Conservation (phyloP, 2,888 invertebrate genomes). For the Minunthozetes semirufus region DNA sequence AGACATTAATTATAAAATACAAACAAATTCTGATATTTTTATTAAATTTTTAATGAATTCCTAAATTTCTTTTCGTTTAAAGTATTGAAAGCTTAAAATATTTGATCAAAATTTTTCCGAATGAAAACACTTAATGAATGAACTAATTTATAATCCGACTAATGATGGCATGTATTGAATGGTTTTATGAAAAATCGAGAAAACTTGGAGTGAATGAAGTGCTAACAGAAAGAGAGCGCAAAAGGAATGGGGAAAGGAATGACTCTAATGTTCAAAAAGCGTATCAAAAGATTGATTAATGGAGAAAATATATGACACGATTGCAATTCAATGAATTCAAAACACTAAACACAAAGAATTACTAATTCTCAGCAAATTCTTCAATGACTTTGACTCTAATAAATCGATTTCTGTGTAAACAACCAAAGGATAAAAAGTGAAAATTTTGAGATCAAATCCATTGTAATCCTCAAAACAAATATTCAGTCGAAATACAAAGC, state of each 20-base stretch:
- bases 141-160: constrained; percentile 6
- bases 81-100: not conserved
- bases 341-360: constrained; percentile 21
- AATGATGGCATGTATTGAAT: constrained; percentile 13
- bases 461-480: not conserved
- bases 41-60: not conserved
- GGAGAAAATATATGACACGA: constrained; percentile 23
- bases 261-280: constrained; percentile 18
- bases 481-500: not conserved
- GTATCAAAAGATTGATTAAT: constrained; percentile 19
- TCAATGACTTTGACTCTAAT: not conserved
- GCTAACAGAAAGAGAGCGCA: not conserved
- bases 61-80: not conserved
- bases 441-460: not conserved
- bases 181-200: constrained; percentile 3
- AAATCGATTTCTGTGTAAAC: constrained; percentile 4
- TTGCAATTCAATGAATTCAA: constrained; percentile 21
- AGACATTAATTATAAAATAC: not conserved
- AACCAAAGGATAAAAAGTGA: not conserved
- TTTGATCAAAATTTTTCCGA: not conserved
- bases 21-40: not conserved
- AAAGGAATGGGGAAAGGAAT: not conserved
- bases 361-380: constrained; percentile 25
- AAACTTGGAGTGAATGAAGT: not conserved
- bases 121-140: not conserved